Percentiles rank a stretch among this genome's conserved stretches.
Evolutionary conservation across 2,888 invertebrate genomes (phyloP).

Genomic region (Portevinia maculata): DNA sequence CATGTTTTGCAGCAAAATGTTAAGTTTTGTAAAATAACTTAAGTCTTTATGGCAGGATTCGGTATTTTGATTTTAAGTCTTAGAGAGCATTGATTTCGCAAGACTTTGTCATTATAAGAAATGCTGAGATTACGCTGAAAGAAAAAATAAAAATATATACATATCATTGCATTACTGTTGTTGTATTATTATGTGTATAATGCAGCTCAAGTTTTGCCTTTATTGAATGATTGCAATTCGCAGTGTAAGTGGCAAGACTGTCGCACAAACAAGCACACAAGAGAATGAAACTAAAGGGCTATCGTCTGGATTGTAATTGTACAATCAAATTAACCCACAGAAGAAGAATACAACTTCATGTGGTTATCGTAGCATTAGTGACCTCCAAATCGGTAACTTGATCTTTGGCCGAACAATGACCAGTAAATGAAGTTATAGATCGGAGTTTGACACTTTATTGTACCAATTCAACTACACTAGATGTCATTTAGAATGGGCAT

Average conservation of each 20-base stretch:
- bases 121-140: constrained; percentile 34
- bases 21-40: constrained; percentile 25
- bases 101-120: constrained; percentile 47
- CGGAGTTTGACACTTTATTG: constrained; percentile 5
- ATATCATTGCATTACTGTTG: not conserved
- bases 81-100: constrained; percentile 33
- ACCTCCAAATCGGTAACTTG: constrained; percentile 16
- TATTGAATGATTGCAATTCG: constrained; percentile 48
- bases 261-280: constrained; percentile 7
- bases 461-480: not conserved
- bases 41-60: constrained; percentile 70
- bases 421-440: constrained; percentile 16
- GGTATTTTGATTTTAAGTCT: constrained; percentile 45
- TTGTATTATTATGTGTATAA: not conserved
- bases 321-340: constrained; percentile 61
- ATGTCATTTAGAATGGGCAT: no score
- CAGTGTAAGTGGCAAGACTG: not conserved
- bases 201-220: not conserved
- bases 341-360: constrained; percentile 15
- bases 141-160: constrained; percentile 1
- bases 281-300: constrained; percentile 33
- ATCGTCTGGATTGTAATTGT: constrained; percentile 48
- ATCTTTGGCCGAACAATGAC: constrained; percentile 4
- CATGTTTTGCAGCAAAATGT: constrained; percentile 75
- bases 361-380: constrained; percentile 18